Evolutionary conservation across 1,140 invertebrate genomes (phyloP).

Genomic region (Drosophila insularis): DNA sequence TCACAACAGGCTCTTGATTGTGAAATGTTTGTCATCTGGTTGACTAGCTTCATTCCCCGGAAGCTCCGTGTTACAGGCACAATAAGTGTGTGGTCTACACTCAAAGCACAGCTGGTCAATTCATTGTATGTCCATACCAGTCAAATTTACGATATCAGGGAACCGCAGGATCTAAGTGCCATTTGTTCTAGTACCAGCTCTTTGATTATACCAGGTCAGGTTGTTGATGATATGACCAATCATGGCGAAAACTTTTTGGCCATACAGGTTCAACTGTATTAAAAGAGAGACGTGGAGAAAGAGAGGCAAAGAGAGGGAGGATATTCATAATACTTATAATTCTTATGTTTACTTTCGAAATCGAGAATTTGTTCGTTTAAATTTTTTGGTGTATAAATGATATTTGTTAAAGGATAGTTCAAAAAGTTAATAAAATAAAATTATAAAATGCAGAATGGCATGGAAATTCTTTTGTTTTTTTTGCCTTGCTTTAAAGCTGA

Average conservation of each 20-base stretch:
- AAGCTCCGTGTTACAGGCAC: conserved; percentile 31
- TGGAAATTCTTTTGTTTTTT: no score
- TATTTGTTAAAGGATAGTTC: no score
- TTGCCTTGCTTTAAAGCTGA: no score
- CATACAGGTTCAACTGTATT: conserved; percentile 54
- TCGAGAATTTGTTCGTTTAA: conserved; percentile 10
- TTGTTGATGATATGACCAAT: conserved; percentile 41
- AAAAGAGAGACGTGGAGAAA: not conserved
- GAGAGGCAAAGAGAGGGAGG: no score
- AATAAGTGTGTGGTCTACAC: conserved; percentile 52
- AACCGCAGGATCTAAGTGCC: conserved; percentile 12
- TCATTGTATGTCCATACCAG: conserved; percentile 37
- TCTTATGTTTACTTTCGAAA: not conserved
- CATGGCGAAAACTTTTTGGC: conserved; percentile 44
- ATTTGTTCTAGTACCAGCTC: conserved; percentile 41
- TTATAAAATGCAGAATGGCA: no score
- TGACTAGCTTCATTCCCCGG: conserved; percentile 43
- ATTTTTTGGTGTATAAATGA: no score
- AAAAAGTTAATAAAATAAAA: no score
- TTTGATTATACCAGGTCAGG: conserved; percentile 35
- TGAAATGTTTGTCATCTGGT: conserved; percentile 56
- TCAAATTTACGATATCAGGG: conserved; percentile 54
- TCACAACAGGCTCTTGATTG: not conserved
- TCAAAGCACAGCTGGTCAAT: not conserved
- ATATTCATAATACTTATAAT: not conserved